phyloP scores from a whole-genome alignment of 35 echinoderm and acorn worm species.

The Lytechinus variegatus region DNA sequence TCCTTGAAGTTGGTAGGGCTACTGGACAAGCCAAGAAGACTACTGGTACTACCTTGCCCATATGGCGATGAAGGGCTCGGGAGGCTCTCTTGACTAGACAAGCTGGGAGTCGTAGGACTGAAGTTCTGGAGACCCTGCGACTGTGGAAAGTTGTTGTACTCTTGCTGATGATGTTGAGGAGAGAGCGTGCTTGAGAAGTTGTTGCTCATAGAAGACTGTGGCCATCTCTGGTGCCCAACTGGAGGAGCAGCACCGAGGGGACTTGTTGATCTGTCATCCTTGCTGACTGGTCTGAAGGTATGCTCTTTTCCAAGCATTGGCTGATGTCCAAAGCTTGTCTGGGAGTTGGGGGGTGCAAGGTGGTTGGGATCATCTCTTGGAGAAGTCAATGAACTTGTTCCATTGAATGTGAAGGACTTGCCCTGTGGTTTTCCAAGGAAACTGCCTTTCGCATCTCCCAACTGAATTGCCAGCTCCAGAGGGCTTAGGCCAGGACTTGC shows the following conservation, averaged over 20 bases:
- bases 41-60: conserved; percentile 48
- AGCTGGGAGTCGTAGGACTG: conserved; percentile 42
- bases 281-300: conserved; percentile 48
- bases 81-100: conserved; percentile 50
- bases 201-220: conserved; percentile 19
- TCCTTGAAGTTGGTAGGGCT: conserved; percentile 58
- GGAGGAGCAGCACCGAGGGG: not conserved
- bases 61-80: conserved; percentile 55
- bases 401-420: conserved; percentile 16
- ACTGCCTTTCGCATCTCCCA: conserved; percentile 58
- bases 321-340: conserved; percentile 50
- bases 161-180: conserved; percentile 1
- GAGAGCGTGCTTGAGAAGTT: conserved; percentile 29
- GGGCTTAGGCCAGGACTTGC: conserved; percentile 39
- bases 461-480: conserved; percentile 58
- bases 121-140: conserved; percentile 36
- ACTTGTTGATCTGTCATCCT: conserved; percentile 16
- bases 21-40: not conserved
- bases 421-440: conserved; percentile 41
- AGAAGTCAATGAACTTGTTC: conserved; percentile 28
- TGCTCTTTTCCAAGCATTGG: conserved; percentile 29
- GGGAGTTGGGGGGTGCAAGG: conserved; percentile 24
- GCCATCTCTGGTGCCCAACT: conserved; percentile 43
- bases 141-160: conserved; percentile 45
- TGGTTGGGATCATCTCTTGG: conserved; percentile 38